Percentiles rank a stretch among this genome's conserved stretches.
These are phyloP conservation scores for Paedocypris sp. DNA, from an alignment of 2,113 vertebrate species.

Conservation along the genomic window DNA sequence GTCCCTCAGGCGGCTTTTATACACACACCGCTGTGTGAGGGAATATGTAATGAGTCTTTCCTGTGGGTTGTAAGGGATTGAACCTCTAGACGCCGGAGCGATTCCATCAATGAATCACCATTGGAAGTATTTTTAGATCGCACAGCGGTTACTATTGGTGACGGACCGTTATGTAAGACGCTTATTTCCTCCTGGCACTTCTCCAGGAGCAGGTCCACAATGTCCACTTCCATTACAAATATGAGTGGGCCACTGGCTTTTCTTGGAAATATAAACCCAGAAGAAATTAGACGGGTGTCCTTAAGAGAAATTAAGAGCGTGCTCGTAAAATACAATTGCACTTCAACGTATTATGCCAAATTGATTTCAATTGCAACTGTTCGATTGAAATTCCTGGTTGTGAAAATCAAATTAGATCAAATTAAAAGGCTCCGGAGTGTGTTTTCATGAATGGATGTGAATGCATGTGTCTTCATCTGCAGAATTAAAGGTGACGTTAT, in stretches of 20 bases:
- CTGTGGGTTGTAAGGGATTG: neutral
- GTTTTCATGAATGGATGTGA: neutral
- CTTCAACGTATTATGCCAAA: neutral
- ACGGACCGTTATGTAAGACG: constrained; percentile 33
- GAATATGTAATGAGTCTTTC: constrained; percentile 38
- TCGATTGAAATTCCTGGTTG: neutral
- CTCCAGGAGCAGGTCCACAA: neutral
- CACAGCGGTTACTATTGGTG: constrained; percentile 39
- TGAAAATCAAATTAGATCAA: neutral
- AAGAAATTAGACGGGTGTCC: neutral
- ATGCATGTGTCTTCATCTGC: neutral
- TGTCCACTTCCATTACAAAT: constrained; percentile 18
- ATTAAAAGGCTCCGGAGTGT: neutral
- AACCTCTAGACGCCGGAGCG: neutral
- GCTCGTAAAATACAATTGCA: constrained; percentile 18
- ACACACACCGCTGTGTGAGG: constrained; percentile 30
- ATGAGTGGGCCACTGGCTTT: constrained; percentile 13
- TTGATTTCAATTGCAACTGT: neutral
- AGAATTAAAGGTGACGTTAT: neutral
- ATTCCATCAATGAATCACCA: constrained; percentile 39
- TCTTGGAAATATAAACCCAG: constrained; percentile 29
- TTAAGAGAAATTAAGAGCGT: constrained; percentile 12
- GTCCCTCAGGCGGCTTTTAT: constrained; percentile 23
- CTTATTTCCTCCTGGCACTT: constrained; percentile 12
- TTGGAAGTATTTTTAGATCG: constrained; percentile 43